Evolutionary conservation across 1,140 invertebrate species (phyloP).

Genomic region (Agrypnia vestita): DNA sequence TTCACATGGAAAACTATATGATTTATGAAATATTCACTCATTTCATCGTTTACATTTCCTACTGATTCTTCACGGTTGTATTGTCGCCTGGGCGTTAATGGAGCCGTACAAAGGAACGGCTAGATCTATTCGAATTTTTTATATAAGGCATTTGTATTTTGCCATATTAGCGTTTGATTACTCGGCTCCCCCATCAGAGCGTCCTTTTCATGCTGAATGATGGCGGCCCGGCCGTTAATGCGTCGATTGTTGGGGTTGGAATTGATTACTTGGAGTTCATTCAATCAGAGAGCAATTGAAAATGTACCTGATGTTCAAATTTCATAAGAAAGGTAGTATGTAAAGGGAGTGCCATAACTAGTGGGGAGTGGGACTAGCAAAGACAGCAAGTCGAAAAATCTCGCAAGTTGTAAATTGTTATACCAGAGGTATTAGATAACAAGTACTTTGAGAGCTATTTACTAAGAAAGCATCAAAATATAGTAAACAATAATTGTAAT

Average conservation of each 20-base stretch:
- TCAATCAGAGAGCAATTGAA: constrained; percentile 15
- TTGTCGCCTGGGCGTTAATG: background rate
- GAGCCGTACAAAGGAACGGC: background rate
- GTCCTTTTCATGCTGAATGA: constrained; percentile 15
- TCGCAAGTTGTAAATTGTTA: too few relatives aligned
- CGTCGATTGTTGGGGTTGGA: constrained; percentile 1
- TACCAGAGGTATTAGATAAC: too few relatives aligned
- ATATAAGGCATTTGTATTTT: constrained; percentile 30
- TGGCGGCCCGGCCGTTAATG: constrained; percentile 1
- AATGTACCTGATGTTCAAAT: constrained; percentile 9
- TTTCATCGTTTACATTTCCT: background rate
- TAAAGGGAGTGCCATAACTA: background rate
- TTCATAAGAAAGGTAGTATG: background rate
- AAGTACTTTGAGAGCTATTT: too few relatives aligned
- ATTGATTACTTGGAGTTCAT: constrained; percentile 25
- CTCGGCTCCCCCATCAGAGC: constrained; percentile 7
- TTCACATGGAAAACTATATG: too few relatives aligned
- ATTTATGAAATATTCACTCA: background rate
- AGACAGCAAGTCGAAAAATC: too few relatives aligned
- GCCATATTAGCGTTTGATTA: constrained; percentile 43
- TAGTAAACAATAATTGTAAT: too few relatives aligned
- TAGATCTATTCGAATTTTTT: background rate
- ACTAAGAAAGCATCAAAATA: too few relatives aligned
- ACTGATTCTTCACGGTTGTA: background rate
- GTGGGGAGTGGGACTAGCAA: too few relatives aligned